Evolutionary conservation across 2,888 invertebrate genomes (phyloP).

Genomic region (Leucophora obtusa): DNA sequence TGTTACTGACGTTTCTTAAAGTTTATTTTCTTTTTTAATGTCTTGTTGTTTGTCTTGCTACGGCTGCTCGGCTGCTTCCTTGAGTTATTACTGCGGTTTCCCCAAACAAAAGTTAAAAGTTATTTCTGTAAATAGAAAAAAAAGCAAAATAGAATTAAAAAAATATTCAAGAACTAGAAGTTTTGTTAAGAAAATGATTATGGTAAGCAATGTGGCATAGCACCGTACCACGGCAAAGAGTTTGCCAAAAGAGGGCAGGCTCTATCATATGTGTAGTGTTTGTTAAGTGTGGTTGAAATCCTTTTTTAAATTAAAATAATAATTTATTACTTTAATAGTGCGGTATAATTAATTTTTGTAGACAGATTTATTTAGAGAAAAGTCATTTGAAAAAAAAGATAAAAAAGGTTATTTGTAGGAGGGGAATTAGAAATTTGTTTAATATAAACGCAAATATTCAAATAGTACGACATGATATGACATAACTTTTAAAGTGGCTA

Average conservation of each 20-base stretch:
- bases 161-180: slow-evolving; percentile 15
- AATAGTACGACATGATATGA: too few species aligned
- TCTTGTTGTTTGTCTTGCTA: slow-evolving; percentile 2
- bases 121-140: slow-evolving; percentile 51
- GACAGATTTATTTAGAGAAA: slow-evolving; percentile 12
- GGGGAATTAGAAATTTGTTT: too few species aligned
- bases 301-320: slow-evolving; percentile 38
- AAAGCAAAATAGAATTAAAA: slow-evolving; percentile 46
- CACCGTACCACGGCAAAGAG: neutral
- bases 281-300: slow-evolving; percentile 17
- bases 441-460: too few species aligned
- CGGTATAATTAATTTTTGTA: slow-evolving; percentile 61
- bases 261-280: slow-evolving; percentile 17
- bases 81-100: slow-evolving; percentile 65
- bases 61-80: slow-evolving; percentile 55
- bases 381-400: neutral
- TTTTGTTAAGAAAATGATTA: slow-evolving; percentile 41
- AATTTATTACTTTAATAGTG: slow-evolving; percentile 56
- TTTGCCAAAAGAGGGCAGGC: slow-evolving; percentile 47
- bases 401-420: too few species aligned
- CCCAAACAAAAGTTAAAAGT: slow-evolving; percentile 39
- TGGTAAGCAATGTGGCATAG: slow-evolving; percentile 7
- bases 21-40: slow-evolving; percentile 21
- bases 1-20: slow-evolving; percentile 45
- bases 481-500: too few species aligned